Base-by-base conservation (phyloP, 1,140 invertebrate genomes). In the Neuroterus valhalla region DNA sequence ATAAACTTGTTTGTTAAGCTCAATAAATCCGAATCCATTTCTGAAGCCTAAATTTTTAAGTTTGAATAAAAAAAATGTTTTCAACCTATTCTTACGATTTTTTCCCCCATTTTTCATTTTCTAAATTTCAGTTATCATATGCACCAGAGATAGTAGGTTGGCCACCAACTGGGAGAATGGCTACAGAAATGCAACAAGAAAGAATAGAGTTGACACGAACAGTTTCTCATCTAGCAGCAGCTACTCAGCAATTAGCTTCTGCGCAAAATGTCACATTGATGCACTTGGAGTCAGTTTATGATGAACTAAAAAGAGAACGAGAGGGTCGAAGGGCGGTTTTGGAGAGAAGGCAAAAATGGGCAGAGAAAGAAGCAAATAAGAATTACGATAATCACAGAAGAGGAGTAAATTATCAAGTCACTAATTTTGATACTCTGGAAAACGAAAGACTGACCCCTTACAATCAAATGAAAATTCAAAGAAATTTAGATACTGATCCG, bases 241-340 rank as follows among this genome's bases (percentile, higher is more conserved):
- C 89, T 0, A 90, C 89, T 80, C 86, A 89, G 43, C 88, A 90
- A 71, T 77, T 90, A 43, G 86, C 87, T 1, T 68, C 81, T 0
- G 85, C 86, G 0, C 86, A 90, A 68, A 86, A 74, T 66, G 81
- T 84, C 3, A 85, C 86, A 0, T n/a, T 90, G 3, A 75, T 74
- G 6, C 87, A 89, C 46, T 71, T 88, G 68, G 87, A 89, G 31
- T 71, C 81, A 4, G 70, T 89, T 6, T 89, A 89, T 70, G 21
- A 79, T 0, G 84, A 88, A 17, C 46, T 89, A 15, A 81, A 76
- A 31, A 85, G 77, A 19, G 82, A 77, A 31, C 78, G 43, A 10
- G 75, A 82, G 10, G 31, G 31, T 38, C 31, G 31, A 38, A 38
- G 31, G 10, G 31, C 31, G 10, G 31, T 38, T 38, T 8, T n/a